A percentile compares a stretch with the other conserved stretches of the same genome.
Conservation (phyloP, 2,888 invertebrate genomes). For the Dasysyrphus albostriatus region DNA sequence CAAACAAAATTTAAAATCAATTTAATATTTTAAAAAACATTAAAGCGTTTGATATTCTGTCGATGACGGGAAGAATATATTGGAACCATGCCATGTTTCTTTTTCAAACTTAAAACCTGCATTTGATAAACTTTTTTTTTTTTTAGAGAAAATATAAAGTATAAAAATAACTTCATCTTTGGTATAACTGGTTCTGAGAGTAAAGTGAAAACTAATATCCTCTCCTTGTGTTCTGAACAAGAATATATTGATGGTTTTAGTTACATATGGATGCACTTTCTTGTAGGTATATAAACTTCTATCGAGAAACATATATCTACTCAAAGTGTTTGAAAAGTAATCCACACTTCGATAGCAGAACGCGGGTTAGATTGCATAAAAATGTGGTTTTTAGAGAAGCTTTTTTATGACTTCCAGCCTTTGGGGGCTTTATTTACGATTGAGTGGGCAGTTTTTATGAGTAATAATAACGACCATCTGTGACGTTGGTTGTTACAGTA, state of each 20-base stretch:
- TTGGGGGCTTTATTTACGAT: constrained; percentile 23
- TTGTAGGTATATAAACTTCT: constrained; percentile 18
- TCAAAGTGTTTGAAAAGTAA: constrained; percentile 13
- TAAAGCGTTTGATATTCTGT: not conserved
- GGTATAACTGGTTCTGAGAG: not conserved
- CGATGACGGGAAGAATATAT: not conserved
- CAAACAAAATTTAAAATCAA: not conserved
- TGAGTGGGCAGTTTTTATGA: constrained; percentile 17
- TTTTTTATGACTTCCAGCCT: not conserved
- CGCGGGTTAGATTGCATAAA: not conserved
- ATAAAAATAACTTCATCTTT: not conserved
- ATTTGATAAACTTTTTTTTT: constrained; percentile 10
- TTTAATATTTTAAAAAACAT: not conserved
- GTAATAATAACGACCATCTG: constrained; percentile 20
- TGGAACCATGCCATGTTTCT: constrained; percentile 19
- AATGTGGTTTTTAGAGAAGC: constrained; percentile 3
- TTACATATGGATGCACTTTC: constrained; percentile 34
- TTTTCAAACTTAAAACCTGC: not conserved
- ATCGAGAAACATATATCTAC: not conserved
- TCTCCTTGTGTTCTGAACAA: constrained; percentile 5
- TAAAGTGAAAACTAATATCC: constrained; percentile 32
- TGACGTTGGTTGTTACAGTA: not conserved
- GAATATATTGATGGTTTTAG: constrained; percentile 11
- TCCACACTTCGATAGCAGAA: not conserved
- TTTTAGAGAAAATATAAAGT: constrained; percentile 6